Conservation (phyloP, 2,113 vertebrate species). For the Symphodus melops region DNA sequence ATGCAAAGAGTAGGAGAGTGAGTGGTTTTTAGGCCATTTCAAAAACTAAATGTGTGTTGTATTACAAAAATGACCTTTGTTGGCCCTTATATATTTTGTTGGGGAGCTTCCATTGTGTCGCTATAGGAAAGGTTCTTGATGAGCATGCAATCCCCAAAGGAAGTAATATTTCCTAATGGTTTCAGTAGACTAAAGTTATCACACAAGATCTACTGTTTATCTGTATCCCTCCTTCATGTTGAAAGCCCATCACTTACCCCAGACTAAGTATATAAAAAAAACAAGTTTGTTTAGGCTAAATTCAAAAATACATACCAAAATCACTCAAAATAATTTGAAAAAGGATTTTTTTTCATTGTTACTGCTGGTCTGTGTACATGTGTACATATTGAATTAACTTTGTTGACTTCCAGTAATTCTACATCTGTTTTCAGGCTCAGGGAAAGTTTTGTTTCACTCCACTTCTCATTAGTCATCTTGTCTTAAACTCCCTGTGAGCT, state of each 20-base stretch:
- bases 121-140: background rate
- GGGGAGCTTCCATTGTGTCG: too few relatives aligned
- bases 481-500: constrained; percentile 61
- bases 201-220: background rate
- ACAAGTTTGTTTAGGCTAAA: background rate
- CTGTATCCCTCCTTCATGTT: background rate
- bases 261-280: background rate
- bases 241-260: background rate
- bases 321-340: background rate
- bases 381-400: constrained; percentile 37
- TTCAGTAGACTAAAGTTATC: background rate
- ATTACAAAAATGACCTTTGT: too few relatives aligned
- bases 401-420: constrained; percentile 44
- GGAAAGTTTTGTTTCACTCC: constrained; percentile 70
- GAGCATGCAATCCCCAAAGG: background rate
- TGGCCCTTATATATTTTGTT: too few relatives aligned
- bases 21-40: background rate
- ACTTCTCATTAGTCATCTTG: constrained; percentile 71
- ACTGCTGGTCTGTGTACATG: constrained; percentile 1
- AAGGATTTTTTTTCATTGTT: constrained; percentile 22
- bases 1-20: background rate
- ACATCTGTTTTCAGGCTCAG: constrained; percentile 57
- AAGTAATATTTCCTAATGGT: background rate
- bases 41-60: too few relatives aligned
- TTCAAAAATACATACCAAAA: background rate